Base-by-base conservation (phyloP, 2,888 invertebrate genomes). In the Apamea epomidion region DNA sequence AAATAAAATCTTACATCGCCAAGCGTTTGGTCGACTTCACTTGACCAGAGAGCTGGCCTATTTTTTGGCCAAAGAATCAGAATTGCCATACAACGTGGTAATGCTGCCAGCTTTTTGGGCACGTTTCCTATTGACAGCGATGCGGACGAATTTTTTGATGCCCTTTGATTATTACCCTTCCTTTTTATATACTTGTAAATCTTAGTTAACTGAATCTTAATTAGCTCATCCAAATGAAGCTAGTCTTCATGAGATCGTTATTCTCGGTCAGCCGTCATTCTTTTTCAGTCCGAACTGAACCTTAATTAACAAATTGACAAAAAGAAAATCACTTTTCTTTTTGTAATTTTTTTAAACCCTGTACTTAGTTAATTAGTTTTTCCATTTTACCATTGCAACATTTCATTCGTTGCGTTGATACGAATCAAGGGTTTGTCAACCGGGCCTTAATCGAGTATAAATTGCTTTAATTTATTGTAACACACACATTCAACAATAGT, bases 381-480 rank as follows among this genome's bases (percentile, higher is more conserved):
- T 32, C 16, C 65, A 37, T 73, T 70, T 51, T 51, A 21, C 21
- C 7, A 70, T 48, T 51, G 45, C 29, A 29, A 21, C 7, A 32
- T 25, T 70, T 45, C 10, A 72, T 72, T 58, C 8, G 16, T n/a
- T 37, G 42, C 64, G 12, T 54, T 42, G 2, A n/a, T 54, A 42
- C 60, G 37, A 37, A 58, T 37, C 37, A 42, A 73, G 37, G n/a
- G 12, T n/a, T 42, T 42, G 32, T 58, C 65, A n/a, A 42, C 2
- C 10, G 16, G n/a, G 21, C 42, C 21, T 6, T 54, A 42, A 51
- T 54, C 14, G 16, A 48, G 16, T n/a, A 29, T 75, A 21, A 75
- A 75, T 76, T 29, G 25, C 32, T 60, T 72, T 58, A 58, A 76
- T 76, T 58, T 73, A 54, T 54, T 29, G 68, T 29, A 6, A 45